Evolutionary conservation across 1,140 invertebrate species (phyloP).

Genomic region (Drosophila ananassae): DNA sequence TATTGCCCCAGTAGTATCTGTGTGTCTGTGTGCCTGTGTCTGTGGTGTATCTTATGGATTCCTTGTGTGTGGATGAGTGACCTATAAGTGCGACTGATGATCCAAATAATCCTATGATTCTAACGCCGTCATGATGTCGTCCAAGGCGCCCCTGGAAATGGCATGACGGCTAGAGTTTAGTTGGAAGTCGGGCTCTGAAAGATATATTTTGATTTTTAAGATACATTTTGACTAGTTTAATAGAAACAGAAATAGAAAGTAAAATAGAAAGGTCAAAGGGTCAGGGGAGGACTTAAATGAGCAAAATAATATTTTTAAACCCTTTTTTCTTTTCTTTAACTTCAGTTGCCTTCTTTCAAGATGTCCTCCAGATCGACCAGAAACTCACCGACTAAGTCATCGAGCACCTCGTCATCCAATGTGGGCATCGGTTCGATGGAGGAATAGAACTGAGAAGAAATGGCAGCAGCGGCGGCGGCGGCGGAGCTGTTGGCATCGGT

Average conservation of each 20-base stretch:
- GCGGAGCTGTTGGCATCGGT: conserved; percentile 3
- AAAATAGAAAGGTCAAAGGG: no score
- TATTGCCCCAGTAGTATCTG: background rate
- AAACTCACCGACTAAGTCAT: conserved; percentile 45
- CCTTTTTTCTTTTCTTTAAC: no score
- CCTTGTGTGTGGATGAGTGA: background rate
- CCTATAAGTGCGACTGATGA: background rate
- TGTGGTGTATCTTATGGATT: background rate
- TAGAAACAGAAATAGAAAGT: no score
- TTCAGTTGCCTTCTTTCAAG: no score
- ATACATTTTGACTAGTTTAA: background rate
- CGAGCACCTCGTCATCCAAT: conserved; percentile 54
- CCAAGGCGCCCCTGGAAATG: conserved; percentile 46
- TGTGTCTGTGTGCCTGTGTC: background rate
- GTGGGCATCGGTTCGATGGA: conserved; percentile 39
- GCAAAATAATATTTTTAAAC: no score
- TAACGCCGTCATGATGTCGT: conserved; percentile 61
- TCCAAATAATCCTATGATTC: conserved; percentile 36
- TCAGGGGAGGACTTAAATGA: no score
- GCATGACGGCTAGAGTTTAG: conserved; percentile 43
- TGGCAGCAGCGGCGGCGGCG: background rate
- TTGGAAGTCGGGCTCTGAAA: conserved; percentile 48
- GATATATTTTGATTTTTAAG: background rate
- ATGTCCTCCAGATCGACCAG: no score
- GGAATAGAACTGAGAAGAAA: conserved; percentile 21